Percentiles rank a stretch among this genome's conserved stretches.
Evolutionary conservation across 2,113 vertebrate species (phyloP).

Genomic region (Caranx melampygus): DNA sequence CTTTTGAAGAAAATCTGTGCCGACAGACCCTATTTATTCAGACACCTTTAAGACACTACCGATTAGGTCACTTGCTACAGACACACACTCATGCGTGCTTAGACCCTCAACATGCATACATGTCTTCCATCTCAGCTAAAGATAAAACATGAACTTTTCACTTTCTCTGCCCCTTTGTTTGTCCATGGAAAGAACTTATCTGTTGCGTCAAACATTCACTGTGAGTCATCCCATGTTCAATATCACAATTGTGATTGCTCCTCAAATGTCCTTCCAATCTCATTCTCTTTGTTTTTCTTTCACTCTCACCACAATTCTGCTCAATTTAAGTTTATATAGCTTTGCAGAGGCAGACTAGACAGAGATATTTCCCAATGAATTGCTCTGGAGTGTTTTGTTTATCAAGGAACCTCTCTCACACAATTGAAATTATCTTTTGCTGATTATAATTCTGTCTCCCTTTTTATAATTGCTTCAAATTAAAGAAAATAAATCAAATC

Average conservation of each 20-base stretch:
- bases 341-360: not conserved
- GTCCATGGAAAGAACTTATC: conserved; percentile 36
- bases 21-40: conserved; percentile 48
- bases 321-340: not conserved
- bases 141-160: conserved; percentile 19
- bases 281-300: conserved; percentile 20
- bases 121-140: conserved; percentile 8
- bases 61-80: conserved; percentile 15
- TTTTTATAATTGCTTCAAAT: not conserved
- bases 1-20: conserved; percentile 41
- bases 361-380: not conserved
- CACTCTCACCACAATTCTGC: conserved; percentile 4
- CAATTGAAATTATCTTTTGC: not conserved
- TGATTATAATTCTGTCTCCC: not conserved
- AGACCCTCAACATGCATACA: not conserved
- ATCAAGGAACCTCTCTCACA: not conserved
- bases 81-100: not conserved
- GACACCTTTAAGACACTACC: conserved; percentile 35
- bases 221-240: conserved; percentile 12
- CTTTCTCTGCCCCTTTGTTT: conserved; percentile 5
- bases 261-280: conserved; percentile 28
- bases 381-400: conserved; percentile 10
- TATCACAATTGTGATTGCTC: conserved; percentile 18
- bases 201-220: conserved; percentile 31
- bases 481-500: not conserved